phyloP scores from a whole-genome alignment of 30 jellyfish, hydroid and myxozoan genomes.

The Clytia hemisphaerica region DNA sequence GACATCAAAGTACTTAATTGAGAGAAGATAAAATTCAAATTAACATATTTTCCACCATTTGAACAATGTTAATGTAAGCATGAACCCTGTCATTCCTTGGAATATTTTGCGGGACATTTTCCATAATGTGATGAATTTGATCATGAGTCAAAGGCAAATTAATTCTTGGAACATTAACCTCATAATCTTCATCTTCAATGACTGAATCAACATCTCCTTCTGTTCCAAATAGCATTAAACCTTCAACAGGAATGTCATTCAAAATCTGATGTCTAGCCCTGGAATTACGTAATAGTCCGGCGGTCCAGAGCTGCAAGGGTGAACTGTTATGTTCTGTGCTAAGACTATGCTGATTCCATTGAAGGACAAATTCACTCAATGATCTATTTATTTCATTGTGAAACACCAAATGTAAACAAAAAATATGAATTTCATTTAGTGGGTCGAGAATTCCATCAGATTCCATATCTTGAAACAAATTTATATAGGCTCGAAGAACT shows the following conservation, averaged over 20 bases:
- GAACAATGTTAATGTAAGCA: too few relatives aligned
- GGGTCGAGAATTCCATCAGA: conserved; percentile 12
- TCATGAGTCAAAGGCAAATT: conserved; percentile 2
- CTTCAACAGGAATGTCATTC: conserved; percentile 3
- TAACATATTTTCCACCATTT: too few relatives aligned
- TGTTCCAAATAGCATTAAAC: too few relatives aligned
- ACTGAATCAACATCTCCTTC: too few relatives aligned
- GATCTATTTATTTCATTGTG: conserved; percentile 7
- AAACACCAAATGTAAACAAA: conserved; percentile 31
- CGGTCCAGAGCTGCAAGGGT: conserved; percentile 33
- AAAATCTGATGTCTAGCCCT: conserved; percentile 1
- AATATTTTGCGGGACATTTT: too few relatives aligned
- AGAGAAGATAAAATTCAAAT: too few relatives aligned
- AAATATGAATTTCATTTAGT: too few relatives aligned
- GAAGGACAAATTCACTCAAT: conserved; percentile 18
- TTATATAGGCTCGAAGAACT: conserved; percentile 16
- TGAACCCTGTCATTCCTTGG: too few relatives aligned
- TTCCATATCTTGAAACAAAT: conserved; percentile 19
- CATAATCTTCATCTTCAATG: conserved; percentile 19
- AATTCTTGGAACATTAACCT: neutral
- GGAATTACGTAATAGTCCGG: conserved; percentile 23
- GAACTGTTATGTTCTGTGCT: conserved; percentile 29
- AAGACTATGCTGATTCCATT: conserved; percentile 22
- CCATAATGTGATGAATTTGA: too few relatives aligned
- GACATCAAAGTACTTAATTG: too few relatives aligned